A percentile compares a stretch with the other conserved stretches of the same genome.
phyloP scores from a whole-genome alignment of 2,888 invertebrate species.

The Drosophila acutilabella region DNA sequence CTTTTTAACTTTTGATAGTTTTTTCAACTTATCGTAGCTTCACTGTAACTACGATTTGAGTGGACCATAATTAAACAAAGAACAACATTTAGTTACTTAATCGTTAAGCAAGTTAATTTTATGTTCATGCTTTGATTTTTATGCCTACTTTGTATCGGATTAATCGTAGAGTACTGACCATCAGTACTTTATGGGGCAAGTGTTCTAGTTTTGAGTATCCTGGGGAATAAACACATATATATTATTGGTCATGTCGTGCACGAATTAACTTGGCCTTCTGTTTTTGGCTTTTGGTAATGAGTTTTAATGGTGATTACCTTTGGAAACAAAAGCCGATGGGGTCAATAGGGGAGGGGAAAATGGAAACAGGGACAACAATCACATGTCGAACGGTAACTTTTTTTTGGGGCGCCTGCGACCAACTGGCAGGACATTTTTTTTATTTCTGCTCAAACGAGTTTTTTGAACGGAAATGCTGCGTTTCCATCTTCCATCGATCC shows the following conservation, averaged over 20 bases:
- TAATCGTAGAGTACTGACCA: constrained; percentile 23
- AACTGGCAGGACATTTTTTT: constrained; percentile 47
- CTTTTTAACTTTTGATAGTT: neutral
- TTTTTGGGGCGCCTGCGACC: constrained; percentile 20
- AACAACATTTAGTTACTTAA: neutral
- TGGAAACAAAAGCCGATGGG: constrained; percentile 32
- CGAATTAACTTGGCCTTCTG: constrained; percentile 9
- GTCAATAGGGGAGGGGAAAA: neutral
- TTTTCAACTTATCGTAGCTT: neutral
- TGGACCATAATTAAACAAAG: neutral
- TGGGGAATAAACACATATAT: neutral
- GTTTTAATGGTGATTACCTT: constrained; percentile 79
- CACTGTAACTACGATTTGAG: neutral
- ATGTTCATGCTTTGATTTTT: neutral
- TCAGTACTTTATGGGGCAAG: constrained; percentile 38
- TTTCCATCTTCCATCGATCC: constrained; percentile 59
- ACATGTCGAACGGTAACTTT: constrained; percentile 50
- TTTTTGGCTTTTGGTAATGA: constrained; percentile 76
- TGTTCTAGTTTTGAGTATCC: constrained; percentile 42
- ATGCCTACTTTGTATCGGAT: constrained; percentile 12
- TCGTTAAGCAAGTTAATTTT: neutral
- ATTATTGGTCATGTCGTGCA: constrained; percentile 49
- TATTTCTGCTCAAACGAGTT: constrained; percentile 45
- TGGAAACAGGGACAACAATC: neutral
- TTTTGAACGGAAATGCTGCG: constrained; percentile 58